Base-by-base conservation (phyloP, 2,797 vertebrate genomes). In the Pipistrellus pipistrellus region DNA sequence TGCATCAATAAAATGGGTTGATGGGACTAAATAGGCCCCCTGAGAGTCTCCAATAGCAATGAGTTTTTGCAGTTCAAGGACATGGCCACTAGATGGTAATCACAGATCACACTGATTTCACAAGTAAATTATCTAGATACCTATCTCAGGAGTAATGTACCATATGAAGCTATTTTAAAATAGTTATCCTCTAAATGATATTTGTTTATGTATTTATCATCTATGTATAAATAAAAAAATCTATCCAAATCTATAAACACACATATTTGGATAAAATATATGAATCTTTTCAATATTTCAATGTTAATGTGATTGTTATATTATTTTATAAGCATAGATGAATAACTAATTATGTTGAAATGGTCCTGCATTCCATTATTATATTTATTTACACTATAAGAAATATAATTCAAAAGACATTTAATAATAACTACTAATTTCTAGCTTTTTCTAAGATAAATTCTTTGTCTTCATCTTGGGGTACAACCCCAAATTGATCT, bases 1-100 rank as follows among this genome's bases (percentile, higher is more conserved):
- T 55, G 20, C 59, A 93, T 97, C 97, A 96, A 95, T 95, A 91
- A 96, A 97, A 97, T 97, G 96, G 97, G 97, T 97, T 95, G 93
- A 97, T 95, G 41, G 41, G 4, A 21, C 32, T 53, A 32, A 71
- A 48, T 18, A 62, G 91, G 3, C 18, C 2, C 44, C 38, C 13
- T 72, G 57, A n/a, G 25, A n/a, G 46, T 71, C 6, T 48, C 2
- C 25, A 68, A 10, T 59, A n/a, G 46, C 25, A 55, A 1, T 9
- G 13, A 85, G 2, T 51, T 59, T 94, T 93, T 97, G 97, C 35
- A 97, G 44, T 97, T 96, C 71, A 87, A 88, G 59, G 13, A 32
- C 5, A 2, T 30, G n/a, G 3, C 96, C 97, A 97, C 94, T 96
- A 97, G 97, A 95, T 96, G 96, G 96, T 76, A 94, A 96, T 82